These are phyloP conservation scores for Lasiommata megera DNA, from an alignment of 2,888 invertebrate genomes.

Conservation along the genomic window DNA sequence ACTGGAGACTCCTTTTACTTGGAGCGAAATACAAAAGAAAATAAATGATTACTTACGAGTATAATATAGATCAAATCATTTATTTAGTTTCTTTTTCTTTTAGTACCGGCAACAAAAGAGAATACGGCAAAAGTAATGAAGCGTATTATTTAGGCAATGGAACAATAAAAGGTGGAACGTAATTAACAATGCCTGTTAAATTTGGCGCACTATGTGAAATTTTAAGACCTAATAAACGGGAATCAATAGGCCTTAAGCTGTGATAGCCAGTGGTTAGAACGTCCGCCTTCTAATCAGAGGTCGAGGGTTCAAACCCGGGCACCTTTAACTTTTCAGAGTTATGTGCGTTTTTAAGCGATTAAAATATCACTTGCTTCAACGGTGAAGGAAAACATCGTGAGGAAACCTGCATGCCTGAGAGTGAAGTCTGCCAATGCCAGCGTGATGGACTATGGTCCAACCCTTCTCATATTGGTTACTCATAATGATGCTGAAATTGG, in stretches of 20 bases:
- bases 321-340: too few relatives aligned
- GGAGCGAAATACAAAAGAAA: not conserved
- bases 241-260: conserved; percentile 37
- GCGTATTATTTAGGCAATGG: not conserved
- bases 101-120: not conserved
- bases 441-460: too few relatives aligned
- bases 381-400: too few relatives aligned
- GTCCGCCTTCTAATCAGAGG: too few relatives aligned
- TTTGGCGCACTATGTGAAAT: conserved; percentile 33
- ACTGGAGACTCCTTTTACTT: not conserved
- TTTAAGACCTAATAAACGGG: conserved; percentile 38
- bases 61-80: not conserved
- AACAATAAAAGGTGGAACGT: conserved; percentile 1
- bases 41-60: not conserved
- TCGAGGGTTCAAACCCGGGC: too few relatives aligned
- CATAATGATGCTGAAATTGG: too few relatives aligned
- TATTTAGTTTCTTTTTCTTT: not conserved
- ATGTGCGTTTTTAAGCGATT: too few relatives aligned
- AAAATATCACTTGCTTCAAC: too few relatives aligned
- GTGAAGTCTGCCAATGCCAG: too few relatives aligned
- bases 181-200: conserved; percentile 2
- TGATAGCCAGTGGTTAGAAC: too few relatives aligned
- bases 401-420: too few relatives aligned
- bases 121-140: not conserved
- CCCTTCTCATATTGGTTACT: too few relatives aligned